Evolutionary conservation across 2,797 vertebrate genomes (phyloP), one percentile per base, ranked within the genome.

Genomic region (Alfaro cultratus): DNA sequence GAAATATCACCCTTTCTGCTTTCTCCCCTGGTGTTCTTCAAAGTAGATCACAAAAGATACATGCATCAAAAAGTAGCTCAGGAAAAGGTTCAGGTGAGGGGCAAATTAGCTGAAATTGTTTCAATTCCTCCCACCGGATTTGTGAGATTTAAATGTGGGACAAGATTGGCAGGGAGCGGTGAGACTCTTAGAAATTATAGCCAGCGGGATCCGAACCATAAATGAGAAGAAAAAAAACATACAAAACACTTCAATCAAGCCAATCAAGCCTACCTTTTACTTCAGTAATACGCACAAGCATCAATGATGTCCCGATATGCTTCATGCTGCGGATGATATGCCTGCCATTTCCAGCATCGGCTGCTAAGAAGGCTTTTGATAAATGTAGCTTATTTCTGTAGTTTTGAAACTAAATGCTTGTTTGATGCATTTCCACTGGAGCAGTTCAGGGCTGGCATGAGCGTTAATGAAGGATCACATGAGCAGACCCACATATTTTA

Each of bases 61-160:
- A 68, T 2, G 86, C 89, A 90, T 93, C 82, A 89, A 85, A 88
- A 88, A 86, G 85, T 82, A 90, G 83, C 88, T 81, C 73, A 70
- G 79, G 76, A 79, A 71, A 86, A 88, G 86, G 91, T 90, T 92
- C 91, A 89, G 92, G 90, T 90, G 85, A 88, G 85, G 91, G 86
- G 84, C 83, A 86, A 93, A 93, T 93, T 88, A 94, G 83, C 80
- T 82, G 83, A 91, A 93, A 93, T 92, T 85, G 87, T 89, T 92
- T 90, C 89, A 84, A 85, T 92, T 80, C 78, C 86, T 94, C 93
- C 90, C 92, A 51, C 43, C 0, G 88, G 92, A 91, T 87, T 85
- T 86, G 79, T 49, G 75, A 78, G 89, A 89, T 89, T 92, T 91
- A 89, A 91, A 93, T 90, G 88, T 90, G 88, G 89, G 82, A 83